These are phyloP conservation scores for Pterophyllum scalare DNA, from an alignment of 2,113 vertebrate genomes.

Conservation along the genomic window DNA sequence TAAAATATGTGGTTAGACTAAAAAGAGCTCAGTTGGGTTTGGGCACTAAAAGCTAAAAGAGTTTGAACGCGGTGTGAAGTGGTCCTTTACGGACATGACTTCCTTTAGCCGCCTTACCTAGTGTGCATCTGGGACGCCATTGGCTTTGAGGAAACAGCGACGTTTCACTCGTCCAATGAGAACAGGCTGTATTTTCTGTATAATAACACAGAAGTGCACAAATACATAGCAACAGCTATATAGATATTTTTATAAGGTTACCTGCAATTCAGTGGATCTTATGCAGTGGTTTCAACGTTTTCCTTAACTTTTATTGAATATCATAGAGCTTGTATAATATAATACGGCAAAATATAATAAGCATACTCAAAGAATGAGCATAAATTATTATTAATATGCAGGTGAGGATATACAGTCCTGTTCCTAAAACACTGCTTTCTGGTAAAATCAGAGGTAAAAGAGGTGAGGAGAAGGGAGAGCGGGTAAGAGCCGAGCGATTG, in stretches of 20 bases:
- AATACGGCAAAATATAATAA: neutral
- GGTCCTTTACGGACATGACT: neutral
- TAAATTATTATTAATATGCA: neutral
- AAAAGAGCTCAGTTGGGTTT: too few relatives aligned
- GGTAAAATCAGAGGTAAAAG: conserved; percentile 21
- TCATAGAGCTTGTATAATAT: neutral
- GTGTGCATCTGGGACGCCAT: neutral
- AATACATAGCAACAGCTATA: neutral
- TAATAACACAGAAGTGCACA: neutral
- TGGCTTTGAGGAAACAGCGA: too few relatives aligned
- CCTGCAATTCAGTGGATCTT: neutral
- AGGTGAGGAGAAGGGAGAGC: conserved; percentile 15
- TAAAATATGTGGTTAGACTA: too few relatives aligned
- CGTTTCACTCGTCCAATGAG: neutral
- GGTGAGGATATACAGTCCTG: neutral
- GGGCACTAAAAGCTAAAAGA: neutral
- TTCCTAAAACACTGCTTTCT: neutral
- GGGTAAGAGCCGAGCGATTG: neutral
- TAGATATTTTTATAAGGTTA: fast-evolving
- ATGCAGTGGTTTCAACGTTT: neutral
- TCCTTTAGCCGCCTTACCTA: neutral
- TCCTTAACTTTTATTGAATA: neutral
- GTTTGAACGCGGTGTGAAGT: neutral
- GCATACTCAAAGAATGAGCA: neutral
- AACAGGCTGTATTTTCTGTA: neutral